These are phyloP conservation scores for Oreocharis arfaki DNA, from an alignment of 2,113 vertebrate genomes.

Conservation along the genomic window DNA sequence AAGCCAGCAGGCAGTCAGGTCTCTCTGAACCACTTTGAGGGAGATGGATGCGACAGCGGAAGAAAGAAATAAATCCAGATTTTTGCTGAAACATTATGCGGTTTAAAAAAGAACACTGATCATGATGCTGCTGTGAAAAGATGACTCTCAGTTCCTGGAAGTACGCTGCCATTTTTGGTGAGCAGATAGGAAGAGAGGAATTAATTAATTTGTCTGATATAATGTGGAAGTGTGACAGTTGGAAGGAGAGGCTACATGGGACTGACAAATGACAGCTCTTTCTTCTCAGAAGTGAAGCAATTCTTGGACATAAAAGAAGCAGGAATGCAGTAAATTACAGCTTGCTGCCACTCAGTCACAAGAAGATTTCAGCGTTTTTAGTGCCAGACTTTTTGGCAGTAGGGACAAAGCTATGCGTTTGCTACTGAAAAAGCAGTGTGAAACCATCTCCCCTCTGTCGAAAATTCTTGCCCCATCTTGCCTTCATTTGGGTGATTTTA, in stretches of 20 bases:
- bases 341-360: background rate
- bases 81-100: background rate
- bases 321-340: slow-evolving; percentile 29
- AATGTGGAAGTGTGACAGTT: background rate
- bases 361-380: slow-evolving; percentile 3
- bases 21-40: background rate
- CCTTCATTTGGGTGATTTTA: background rate
- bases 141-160: background rate
- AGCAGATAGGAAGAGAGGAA: background rate
- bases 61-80: background rate
- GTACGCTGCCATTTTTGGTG: background rate
- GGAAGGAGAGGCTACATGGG: background rate
- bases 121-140: background rate
- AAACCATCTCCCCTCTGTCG: background rate
- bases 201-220: background rate
- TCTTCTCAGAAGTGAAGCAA: slow-evolving; percentile 7
- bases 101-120: background rate
- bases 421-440: background rate
- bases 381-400: background rate
- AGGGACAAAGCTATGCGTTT: background rate
- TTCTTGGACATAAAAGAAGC: slow-evolving; percentile 28
- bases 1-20: background rate
- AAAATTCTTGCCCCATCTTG: background rate
- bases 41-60: background rate
- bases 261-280: slow-evolving; percentile 18